Percentiles rank a stretch among this genome's conserved stretches.
Evolutionary conservation across 2,888 invertebrate species (phyloP).

Genomic region (Hypolimnas misippus): DNA sequence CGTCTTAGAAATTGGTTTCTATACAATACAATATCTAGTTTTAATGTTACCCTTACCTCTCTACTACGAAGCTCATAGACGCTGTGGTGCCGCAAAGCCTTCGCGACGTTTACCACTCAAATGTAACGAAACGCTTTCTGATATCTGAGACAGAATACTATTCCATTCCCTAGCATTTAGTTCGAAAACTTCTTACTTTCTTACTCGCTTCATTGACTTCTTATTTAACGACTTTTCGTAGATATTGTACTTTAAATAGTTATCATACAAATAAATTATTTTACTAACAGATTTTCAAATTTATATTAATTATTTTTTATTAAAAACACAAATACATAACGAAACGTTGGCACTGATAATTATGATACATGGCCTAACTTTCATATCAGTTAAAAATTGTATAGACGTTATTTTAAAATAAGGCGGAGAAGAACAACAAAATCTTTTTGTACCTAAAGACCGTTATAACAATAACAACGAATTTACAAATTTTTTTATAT

Average conservation of each 20-base stretch:
- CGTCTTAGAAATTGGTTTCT: slow-evolving; percentile 74
- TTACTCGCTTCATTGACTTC: background rate
- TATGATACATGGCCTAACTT: background rate
- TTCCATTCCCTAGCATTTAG: slow-evolving; percentile 25
- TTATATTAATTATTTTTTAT: background rate
- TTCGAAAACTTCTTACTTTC: background rate
- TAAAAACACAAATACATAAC: slow-evolving; percentile 4
- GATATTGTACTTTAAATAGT: slow-evolving; percentile 41
- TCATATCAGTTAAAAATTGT: background rate
- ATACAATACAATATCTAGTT: slow-evolving; percentile 67
- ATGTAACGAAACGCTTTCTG: slow-evolving; percentile 68
- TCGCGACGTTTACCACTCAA: slow-evolving; percentile 58
- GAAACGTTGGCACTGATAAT: slow-evolving; percentile 27
- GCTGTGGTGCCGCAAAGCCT: slow-evolving; percentile 68
- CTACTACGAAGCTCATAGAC: slow-evolving; percentile 80
- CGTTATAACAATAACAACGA: slow-evolving; percentile 65
- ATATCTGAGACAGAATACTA: slow-evolving; percentile 70
- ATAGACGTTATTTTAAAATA: slow-evolving; percentile 1
- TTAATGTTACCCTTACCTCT: slow-evolving; percentile 77
- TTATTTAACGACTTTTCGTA: slow-evolving; percentile 18
- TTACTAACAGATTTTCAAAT: background rate
- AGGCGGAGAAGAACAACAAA: slow-evolving; percentile 33
- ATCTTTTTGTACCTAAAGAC: slow-evolving; percentile 62
- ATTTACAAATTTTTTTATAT: slow-evolving; percentile 56
- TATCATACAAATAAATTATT: background rate